These are phyloP conservation scores for Oreonectes daqikongensis DNA, from an alignment of 2,797 vertebrate species.

Conservation along the genomic window DNA sequence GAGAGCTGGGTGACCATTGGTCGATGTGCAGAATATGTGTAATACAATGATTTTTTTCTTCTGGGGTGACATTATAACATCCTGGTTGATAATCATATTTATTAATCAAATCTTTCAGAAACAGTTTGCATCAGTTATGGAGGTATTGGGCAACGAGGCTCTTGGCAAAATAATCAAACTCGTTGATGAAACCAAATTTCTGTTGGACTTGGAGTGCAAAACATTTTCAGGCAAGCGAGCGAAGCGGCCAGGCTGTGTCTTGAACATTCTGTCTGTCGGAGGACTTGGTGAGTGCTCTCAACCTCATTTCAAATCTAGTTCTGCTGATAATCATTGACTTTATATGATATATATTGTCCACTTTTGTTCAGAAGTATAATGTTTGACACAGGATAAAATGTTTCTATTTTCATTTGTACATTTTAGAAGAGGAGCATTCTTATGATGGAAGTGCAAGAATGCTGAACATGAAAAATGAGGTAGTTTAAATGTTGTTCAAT, in stretches of 20 bases:
- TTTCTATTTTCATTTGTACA: not conserved
- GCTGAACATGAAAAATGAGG: conserved; percentile 4
- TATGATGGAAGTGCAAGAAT: conserved; percentile 62
- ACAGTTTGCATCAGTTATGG: conserved; percentile 73
- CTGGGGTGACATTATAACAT: too few species aligned
- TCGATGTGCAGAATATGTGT: too few species aligned
- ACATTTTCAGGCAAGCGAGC: conserved; percentile 37
- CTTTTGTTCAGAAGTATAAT: not conserved
- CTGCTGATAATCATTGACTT: not conserved
- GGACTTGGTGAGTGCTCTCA: conserved; percentile 62
- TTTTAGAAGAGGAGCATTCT: conserved; percentile 73
- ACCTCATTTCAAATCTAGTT: not conserved
- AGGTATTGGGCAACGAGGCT: conserved; percentile 76
- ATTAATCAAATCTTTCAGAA: conserved; percentile 58
- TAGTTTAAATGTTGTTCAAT: not conserved
- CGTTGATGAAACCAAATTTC: conserved; percentile 65
- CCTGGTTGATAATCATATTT: too few species aligned
- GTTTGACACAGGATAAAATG: not conserved
- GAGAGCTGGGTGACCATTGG: too few species aligned
- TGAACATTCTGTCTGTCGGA: conserved; percentile 65
- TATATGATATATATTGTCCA: not conserved
- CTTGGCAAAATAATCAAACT: conserved; percentile 77
- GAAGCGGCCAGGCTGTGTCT: conserved; percentile 60
- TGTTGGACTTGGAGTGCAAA: conserved; percentile 57
- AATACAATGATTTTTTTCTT: too few species aligned